Percentiles rank a stretch among this genome's conserved stretches.
Evolutionary conservation across 1,140 invertebrate genomes (phyloP).

Genomic region (Sarcophaga peregrina): DNA sequence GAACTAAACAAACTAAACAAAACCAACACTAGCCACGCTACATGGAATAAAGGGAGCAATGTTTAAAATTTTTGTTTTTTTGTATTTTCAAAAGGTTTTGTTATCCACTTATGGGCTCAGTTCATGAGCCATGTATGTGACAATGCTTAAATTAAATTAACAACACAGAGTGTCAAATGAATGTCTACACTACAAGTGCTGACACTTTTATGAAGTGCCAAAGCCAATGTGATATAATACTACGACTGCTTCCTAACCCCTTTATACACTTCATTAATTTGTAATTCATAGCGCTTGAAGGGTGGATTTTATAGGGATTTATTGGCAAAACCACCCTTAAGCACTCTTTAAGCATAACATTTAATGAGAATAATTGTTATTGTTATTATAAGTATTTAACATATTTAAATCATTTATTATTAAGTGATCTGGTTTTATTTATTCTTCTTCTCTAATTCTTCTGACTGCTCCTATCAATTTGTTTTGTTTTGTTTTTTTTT

Average conservation of each 20-base stretch:
- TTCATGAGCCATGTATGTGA: not conserved
- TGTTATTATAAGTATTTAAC: slow-evolving; percentile 29
- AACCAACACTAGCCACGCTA: not conserved
- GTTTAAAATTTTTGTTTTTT: too few species aligned
- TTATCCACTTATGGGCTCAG: too few species aligned
- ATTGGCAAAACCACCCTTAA: not conserved
- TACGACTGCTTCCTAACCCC: too few species aligned
- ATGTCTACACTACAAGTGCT: not conserved
- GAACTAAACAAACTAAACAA: not conserved
- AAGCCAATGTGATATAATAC: not conserved
- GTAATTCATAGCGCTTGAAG: not conserved
- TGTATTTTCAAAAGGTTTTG: not conserved
- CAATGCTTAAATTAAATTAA: slow-evolving; percentile 33
- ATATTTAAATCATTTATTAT: slow-evolving; percentile 37
- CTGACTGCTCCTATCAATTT: too few species aligned
- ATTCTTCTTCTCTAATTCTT: not conserved
- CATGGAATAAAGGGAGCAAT: not conserved
- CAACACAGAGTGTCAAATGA: slow-evolving; percentile 1
- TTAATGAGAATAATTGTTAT: slow-evolving; percentile 37
- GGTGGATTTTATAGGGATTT: too few species aligned
- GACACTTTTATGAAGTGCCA: slow-evolving; percentile 35
- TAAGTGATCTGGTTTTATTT: slow-evolving; percentile 31
- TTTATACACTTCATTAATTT: not conserved
- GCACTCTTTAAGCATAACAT: slow-evolving; percentile 5
- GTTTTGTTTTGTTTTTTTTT: too few species aligned